A percentile compares a stretch with the other conserved stretches of the same genome.
Conservation (phyloP, 2,113 vertebrate species). For the Empidonax alnorum region DNA sequence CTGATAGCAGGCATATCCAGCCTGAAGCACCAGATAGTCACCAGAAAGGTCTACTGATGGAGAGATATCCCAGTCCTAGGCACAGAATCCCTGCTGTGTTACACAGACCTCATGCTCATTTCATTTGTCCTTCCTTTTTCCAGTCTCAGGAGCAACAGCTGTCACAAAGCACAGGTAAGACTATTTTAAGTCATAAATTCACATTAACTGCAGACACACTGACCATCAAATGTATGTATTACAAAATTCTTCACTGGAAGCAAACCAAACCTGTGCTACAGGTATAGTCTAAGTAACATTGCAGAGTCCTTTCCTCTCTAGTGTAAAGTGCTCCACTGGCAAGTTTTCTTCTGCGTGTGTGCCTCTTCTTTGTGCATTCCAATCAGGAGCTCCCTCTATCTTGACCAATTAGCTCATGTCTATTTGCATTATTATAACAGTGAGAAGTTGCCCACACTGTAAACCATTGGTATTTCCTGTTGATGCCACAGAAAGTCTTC, state of each 20-base stretch:
- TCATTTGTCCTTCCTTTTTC: neutral
- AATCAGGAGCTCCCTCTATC: neutral
- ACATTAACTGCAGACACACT: neutral
- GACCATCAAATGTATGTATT: neutral
- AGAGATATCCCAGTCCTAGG: neutral
- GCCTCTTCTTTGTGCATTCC: neutral
- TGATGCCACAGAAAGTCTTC: neutral
- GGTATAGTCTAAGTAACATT: neutral
- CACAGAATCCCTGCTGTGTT: neutral
- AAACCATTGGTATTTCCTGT: neutral
- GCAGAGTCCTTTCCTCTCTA: neutral
- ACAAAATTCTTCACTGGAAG: neutral
- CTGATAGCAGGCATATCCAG: neutral
- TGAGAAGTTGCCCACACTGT: neutral
- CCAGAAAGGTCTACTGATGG: neutral
- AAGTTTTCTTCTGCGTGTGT: neutral
- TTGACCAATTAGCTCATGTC: neutral
- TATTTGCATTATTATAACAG: neutral
- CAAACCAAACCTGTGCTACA: neutral
- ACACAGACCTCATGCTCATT: neutral
- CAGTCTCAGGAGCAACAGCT: neutral
- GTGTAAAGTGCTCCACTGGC: neutral
- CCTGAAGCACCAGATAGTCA: neutral
- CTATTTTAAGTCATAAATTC: neutral
- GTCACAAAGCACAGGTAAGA: neutral